Evolutionary conservation across 2,113 vertebrate species (phyloP).

Genomic region (Solea senegalensis): DNA sequence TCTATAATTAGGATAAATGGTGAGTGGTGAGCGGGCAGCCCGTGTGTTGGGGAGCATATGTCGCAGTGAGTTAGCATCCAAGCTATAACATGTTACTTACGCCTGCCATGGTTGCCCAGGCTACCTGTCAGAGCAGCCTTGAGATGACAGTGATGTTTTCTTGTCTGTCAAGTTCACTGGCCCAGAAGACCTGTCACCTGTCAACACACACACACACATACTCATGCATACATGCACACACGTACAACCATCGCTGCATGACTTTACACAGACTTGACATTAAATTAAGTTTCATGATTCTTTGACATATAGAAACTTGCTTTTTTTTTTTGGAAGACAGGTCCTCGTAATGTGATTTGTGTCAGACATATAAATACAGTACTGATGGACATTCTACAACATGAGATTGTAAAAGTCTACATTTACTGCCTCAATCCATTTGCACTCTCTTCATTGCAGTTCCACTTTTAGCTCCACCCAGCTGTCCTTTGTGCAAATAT

Average conservation of each 20-base stretch:
- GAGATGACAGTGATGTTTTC: constrained; percentile 72
- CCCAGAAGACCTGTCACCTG: constrained; percentile 75
- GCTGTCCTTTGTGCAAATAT: too few species aligned
- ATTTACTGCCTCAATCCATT: too few species aligned
- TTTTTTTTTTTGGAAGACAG: too few species aligned
- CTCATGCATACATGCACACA: neutral
- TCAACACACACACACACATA: constrained; percentile 32
- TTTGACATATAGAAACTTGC: too few species aligned
- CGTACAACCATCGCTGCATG: neutral
- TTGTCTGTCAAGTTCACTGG: constrained; percentile 68
- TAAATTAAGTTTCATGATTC: neutral
- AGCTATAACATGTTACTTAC: constrained; percentile 73
- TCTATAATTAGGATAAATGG: constrained; percentile 55
- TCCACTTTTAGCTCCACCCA: too few species aligned
- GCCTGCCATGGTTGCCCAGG: constrained; percentile 68
- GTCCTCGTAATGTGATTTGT: too few species aligned
- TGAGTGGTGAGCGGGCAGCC: constrained; percentile 53
- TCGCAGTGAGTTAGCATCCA: constrained; percentile 66
- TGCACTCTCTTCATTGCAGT: too few species aligned
- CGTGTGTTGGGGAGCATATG: constrained; percentile 61
- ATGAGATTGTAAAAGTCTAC: too few species aligned
- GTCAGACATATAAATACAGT: too few species aligned
- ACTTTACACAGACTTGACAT: neutral
- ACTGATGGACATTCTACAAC: too few species aligned
- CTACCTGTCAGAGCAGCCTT: constrained; percentile 63